phyloP scores from a whole-genome alignment of 1,140 invertebrate species.

The Zeugodacus cucurbitae region DNA sequence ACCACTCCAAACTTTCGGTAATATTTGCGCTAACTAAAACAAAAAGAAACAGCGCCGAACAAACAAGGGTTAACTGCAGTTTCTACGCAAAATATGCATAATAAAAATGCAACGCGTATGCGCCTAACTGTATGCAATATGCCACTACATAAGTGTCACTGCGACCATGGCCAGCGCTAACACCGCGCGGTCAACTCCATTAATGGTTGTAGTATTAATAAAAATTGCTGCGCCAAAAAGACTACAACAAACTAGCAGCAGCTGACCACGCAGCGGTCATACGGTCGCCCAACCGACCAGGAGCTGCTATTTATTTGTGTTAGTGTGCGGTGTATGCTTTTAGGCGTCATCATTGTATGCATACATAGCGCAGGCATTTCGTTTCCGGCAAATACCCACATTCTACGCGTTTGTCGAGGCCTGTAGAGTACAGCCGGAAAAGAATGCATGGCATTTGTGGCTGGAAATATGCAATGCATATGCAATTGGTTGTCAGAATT shows the following conservation, averaged over 20 bases:
- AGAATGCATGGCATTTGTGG: neutral
- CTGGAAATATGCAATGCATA: slow-evolving; percentile 15
- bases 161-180: neutral
- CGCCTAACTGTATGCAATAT: neutral
- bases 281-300: neutral
- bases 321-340: neutral
- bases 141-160: neutral
- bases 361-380: neutral
- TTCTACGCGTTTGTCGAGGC: neutral
- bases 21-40: neutral
- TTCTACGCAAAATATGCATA: neutral
- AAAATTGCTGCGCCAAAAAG: slow-evolving; percentile 16
- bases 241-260: slow-evolving; percentile 13
- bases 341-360: neutral
- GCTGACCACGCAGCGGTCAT: neutral
- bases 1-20: neutral
- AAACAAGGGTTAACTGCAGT: neutral
- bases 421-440: neutral
- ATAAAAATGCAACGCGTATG: neutral
- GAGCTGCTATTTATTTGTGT: neutral
- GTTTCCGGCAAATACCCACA: slow-evolving; percentile 8
- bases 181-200: neutral
- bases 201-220: neutral
- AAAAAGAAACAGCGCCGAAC: neutral
- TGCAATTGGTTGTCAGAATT: neutral